Conservation (phyloP, 2,113 vertebrate genomes). For the Copsychus sechellarum region DNA sequence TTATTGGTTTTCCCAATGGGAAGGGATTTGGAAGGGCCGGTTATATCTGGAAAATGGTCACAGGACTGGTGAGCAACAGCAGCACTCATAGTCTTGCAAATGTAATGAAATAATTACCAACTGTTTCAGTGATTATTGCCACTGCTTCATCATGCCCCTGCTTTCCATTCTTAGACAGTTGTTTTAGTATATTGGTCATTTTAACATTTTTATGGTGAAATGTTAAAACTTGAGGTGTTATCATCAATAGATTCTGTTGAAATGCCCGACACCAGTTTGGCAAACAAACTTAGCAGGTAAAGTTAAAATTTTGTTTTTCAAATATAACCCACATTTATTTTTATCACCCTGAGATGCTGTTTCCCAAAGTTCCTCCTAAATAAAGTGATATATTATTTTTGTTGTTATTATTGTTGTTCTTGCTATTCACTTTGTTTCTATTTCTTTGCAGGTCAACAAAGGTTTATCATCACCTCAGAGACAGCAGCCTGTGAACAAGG, state of each 20-base stretch:
- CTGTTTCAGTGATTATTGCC: not conserved
- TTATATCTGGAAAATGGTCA: not conserved
- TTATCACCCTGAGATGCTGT: not conserved
- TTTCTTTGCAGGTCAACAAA: not conserved
- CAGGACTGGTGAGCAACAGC: not conserved
- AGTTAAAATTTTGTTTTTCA: not conserved
- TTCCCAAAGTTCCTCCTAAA: not conserved
- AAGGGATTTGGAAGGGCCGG: not conserved
- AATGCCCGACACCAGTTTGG: not conserved
- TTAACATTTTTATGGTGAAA: not conserved
- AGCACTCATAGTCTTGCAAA: not conserved
- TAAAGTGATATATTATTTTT: not conserved
- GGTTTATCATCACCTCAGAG: not conserved
- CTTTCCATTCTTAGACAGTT: not conserved
- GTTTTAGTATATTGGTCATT: not conserved
- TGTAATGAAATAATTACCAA: not conserved
- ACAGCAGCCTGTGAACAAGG: not conserved
- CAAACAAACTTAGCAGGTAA: not conserved
- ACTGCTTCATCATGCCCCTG: not conserved
- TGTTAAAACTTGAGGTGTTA: not conserved
- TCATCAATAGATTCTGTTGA: not conserved
- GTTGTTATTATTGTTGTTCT: accelerated
- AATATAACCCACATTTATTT: not conserved
- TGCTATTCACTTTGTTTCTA: not conserved
- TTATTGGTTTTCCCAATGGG: not conserved